Evolutionary conservation across 2,888 invertebrate genomes (phyloP), one percentile per base, ranked within the genome.

Genomic region (Creontiades dilutus): DNA sequence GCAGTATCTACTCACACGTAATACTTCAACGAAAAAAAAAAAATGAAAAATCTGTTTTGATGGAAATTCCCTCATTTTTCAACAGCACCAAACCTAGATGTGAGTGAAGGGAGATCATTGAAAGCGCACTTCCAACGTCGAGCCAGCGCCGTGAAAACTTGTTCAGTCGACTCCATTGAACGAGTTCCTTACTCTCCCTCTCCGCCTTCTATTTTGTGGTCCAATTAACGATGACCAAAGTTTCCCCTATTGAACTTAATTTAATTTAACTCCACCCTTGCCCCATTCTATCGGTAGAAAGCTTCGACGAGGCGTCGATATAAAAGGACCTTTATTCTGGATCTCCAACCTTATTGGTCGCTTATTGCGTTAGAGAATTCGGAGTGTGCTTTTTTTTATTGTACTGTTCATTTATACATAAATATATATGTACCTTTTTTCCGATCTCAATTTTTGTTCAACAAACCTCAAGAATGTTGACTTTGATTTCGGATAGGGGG

Each of bases 161-260:
- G 68, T 27, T 2, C 68, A 5, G 68, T 27, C 68, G 23, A 68
- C 12, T 3, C 27, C 68, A 23, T 68, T 23, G 27, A 68, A 68
- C 19, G 19, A 23, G 68, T 68, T 68, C 3, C 68, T 68, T 68
- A 23, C 68, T 68, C 68, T 27, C 68, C 68, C 52, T 4, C 37
- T 68, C 13, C 23, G 11, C 27, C 19, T 23, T 23, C 68, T 68
- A 13, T 23, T 23, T 19, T 5, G 68, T 68, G 68, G 23, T 68
- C 23, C 68, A 68, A 23, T 68, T 68, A 68, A 68, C 68, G 68
- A 27, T 68, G 68, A 68, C 68, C 68, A 12, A 68, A 68, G 68
- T 68, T 68, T 68, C 61, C 19, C 13, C 68, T 68, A 23, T 23
- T 23, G 23, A 68, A 23, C 68, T 68, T 68, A 68, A 68, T 68